Evolutionary conservation across 1,140 invertebrate species (phyloP).

Genomic region (Phocides pigmalion): DNA sequence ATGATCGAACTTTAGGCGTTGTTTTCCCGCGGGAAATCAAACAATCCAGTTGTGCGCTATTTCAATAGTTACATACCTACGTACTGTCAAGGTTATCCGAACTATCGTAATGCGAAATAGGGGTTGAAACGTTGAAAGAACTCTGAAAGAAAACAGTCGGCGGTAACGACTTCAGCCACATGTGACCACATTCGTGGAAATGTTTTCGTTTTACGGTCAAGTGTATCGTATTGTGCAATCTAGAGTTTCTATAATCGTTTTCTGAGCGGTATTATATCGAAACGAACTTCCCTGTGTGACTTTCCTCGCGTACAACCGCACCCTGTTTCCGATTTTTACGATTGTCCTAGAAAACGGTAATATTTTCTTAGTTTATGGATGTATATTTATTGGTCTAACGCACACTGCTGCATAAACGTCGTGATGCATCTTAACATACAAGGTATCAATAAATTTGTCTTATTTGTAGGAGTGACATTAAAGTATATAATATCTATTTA

Average conservation of each 20-base stretch:
- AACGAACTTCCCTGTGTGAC: background rate
- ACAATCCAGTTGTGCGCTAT: background rate
- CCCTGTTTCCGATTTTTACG: too few species aligned
- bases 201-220: constrained; percentile 30
- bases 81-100: background rate
- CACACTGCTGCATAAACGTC: too few species aligned
- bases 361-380: too few species aligned
- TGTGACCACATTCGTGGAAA: constrained; percentile 19
- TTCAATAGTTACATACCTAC: constrained; percentile 6
- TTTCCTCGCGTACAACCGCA: background rate
- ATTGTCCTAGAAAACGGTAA: too few species aligned
- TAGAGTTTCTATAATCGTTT: constrained; percentile 18
- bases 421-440: too few species aligned
- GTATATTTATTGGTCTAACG: too few species aligned
- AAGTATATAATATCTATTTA: too few species aligned
- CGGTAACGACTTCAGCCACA: constrained; percentile 25
- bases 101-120: constrained; percentile 13
- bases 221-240: constrained; percentile 28
- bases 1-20: background rate
- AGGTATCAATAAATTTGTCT: too few species aligned
- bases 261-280: background rate
- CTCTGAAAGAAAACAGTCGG: constrained; percentile 24
- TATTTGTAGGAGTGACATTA: too few species aligned
- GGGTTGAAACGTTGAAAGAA: constrained; percentile 15
- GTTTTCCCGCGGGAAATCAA: constrained; percentile 3